Evolutionary conservation across 35 echinoderm and acorn worm genomes (phyloP).

Genomic region (Eucidaris tribuloides): DNA sequence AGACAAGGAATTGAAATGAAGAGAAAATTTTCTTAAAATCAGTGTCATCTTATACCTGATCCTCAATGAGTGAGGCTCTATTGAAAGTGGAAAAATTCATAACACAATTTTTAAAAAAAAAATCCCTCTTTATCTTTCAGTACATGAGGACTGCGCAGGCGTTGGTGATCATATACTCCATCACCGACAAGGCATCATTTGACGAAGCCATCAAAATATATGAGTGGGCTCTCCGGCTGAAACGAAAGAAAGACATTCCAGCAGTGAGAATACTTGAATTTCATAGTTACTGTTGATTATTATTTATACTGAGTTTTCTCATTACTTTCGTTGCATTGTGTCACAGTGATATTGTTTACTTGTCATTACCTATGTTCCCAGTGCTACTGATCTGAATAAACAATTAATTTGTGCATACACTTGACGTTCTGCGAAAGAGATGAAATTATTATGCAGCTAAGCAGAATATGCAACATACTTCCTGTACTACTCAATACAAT

Average conservation of each 20-base stretch:
- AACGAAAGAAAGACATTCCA: constrained; percentile 9
- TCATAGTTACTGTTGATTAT: too few species aligned
- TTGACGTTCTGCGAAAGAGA: too few species aligned
- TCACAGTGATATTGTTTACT: too few species aligned
- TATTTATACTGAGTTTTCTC: too few species aligned
- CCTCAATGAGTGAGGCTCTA: too few species aligned
- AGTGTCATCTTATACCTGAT: not conserved
- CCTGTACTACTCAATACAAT: too few species aligned
- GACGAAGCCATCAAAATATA: constrained; percentile 77
- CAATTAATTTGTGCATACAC: too few species aligned
- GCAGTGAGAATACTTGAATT: constrained; percentile 56
- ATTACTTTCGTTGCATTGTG: too few species aligned
- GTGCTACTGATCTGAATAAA: too few species aligned
- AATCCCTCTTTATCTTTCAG: constrained; percentile 18
- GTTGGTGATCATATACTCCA: constrained; percentile 78
- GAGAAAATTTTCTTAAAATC: not conserved
- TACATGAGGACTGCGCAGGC: constrained; percentile 69
- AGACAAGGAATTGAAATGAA: not conserved
- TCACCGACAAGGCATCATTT: constrained; percentile 61
- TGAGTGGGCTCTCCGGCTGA: constrained; percentile 35
- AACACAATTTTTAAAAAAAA: not conserved
- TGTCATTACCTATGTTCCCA: too few species aligned
- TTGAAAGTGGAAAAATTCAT: not conserved
- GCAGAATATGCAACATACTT: too few species aligned
- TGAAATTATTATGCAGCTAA: too few species aligned